Conservation (phyloP, 2,113 vertebrate species). For the Jacana jacana region DNA sequence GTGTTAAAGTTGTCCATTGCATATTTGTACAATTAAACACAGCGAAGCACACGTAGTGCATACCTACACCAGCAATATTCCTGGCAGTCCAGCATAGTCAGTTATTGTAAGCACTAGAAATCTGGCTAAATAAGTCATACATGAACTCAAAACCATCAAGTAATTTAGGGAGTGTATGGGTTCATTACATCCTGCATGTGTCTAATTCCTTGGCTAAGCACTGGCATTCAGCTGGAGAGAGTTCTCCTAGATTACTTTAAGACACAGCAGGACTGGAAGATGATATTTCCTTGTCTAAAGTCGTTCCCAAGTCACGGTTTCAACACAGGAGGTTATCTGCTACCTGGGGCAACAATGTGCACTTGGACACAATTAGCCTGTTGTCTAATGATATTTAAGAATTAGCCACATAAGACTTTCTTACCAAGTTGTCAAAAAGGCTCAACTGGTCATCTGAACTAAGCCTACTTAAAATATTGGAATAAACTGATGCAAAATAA, state of each 20-base stretch:
- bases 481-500: neutral
- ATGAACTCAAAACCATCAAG: neutral
- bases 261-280: conserved; percentile 53
- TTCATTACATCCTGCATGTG: neutral
- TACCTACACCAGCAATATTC: neutral
- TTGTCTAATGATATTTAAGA: conserved; percentile 68
- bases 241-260: conserved; percentile 26
- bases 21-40: neutral
- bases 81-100: neutral
- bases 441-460: neutral
- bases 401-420: neutral
- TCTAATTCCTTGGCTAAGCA: conserved; percentile 15
- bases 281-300: conserved; percentile 61
- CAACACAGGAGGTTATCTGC: conserved; percentile 64
- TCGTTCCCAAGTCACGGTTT: conserved; percentile 18
- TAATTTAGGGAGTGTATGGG: neutral
- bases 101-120: neutral
- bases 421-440: conserved; percentile 25
- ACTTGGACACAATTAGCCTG: conserved; percentile 50
- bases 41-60: neutral
- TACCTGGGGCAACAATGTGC: conserved; percentile 41
- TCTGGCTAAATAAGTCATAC: neutral
- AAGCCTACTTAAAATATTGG: neutral
- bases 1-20: neutral
- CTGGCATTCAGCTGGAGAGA: conserved; percentile 5